Evolutionary conservation across 1,140 invertebrate genomes (phyloP), one percentile per base, ranked within the genome.

Genomic region (Bemisia tabaci): DNA sequence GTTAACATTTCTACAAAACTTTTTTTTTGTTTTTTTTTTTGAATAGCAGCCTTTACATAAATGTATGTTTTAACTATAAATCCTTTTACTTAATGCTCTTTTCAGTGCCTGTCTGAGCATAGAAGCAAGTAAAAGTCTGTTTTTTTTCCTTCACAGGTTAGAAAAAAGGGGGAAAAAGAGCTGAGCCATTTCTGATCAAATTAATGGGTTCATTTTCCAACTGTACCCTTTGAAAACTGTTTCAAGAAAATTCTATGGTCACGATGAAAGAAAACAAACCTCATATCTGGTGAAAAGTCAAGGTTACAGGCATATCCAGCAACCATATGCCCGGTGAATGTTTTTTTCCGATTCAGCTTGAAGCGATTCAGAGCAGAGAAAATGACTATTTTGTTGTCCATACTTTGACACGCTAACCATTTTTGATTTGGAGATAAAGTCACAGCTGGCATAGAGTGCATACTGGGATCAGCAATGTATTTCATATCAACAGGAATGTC

Each of bases 401-500:
- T 95, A 67, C 92, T 95, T 77, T 99, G 97, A 77, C 97, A 99
- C 0, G 96, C 95, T 59, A 99, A 81, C 96, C 97, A 99, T 80
- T 99, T 99, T 73, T 93, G 90, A 82, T 98, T 99, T 1, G 94
- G 95, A 0, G 95, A 90, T 21, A 89, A 81, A 0, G 94, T 94
- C 0, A 98, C 95, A 1, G 94, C 89, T 0, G 97, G 97, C 88
- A 99, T 97, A 2, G 95, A 98, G 80, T 99, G 97, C 94, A 99
- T 97, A 1, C 91, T 89, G 1, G 97, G 96, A 81, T 99, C 97
- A n/a, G 97, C 96, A 73, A 99, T 99, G 75, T 99, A 98, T 77
- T 99, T 99, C 88, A 99, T 98, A 77, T 99, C 97, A 1, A 99
- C 97, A 0, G 97, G 97, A 76, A 99, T 97, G 77, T 99, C 95